Evolutionary conservation across 2,797 vertebrate genomes (phyloP).

Genomic region (Rhinophrynus dorsalis): DNA sequence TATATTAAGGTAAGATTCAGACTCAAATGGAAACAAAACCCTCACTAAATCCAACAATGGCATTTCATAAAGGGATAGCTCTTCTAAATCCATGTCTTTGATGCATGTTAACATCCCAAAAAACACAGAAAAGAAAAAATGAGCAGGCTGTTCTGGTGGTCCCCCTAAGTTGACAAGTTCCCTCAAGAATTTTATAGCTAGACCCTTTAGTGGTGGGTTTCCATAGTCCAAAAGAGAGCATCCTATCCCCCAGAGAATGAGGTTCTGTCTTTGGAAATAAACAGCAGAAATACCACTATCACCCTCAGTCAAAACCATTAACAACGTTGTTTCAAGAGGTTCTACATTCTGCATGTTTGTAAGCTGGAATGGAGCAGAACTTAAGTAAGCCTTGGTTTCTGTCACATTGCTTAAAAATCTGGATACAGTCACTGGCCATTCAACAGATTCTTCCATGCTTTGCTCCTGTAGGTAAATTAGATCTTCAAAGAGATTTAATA

Average conservation of each 20-base stretch:
- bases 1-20: constrained; percentile 64
- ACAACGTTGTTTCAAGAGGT: constrained; percentile 69
- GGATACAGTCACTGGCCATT: constrained; percentile 79
- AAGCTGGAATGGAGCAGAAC: constrained; percentile 74
- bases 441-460: constrained; percentile 48
- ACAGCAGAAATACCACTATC: constrained; percentile 68
- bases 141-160: constrained; percentile 76
- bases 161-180: constrained; percentile 78
- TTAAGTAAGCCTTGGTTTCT: constrained; percentile 72
- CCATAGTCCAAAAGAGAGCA: constrained; percentile 80
- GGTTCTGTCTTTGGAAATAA: constrained; percentile 76
- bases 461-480: constrained; percentile 69
- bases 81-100: constrained; percentile 55
- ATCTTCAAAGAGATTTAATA: constrained; percentile 79
- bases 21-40: constrained; percentile 73
- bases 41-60: constrained; percentile 77
- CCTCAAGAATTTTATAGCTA: constrained; percentile 75
- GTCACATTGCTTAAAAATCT: constrained; percentile 68
- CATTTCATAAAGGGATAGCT: constrained; percentile 68
- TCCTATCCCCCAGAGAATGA: constrained; percentile 78
- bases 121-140: constrained; percentile 80
- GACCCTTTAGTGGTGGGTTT: constrained; percentile 69
- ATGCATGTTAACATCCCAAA: constrained; percentile 76
- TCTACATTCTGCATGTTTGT: constrained; percentile 75
- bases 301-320: constrained; percentile 72